Conservation (phyloP, 1,140 invertebrate genomes). For the Dendroctonus valens region DNA sequence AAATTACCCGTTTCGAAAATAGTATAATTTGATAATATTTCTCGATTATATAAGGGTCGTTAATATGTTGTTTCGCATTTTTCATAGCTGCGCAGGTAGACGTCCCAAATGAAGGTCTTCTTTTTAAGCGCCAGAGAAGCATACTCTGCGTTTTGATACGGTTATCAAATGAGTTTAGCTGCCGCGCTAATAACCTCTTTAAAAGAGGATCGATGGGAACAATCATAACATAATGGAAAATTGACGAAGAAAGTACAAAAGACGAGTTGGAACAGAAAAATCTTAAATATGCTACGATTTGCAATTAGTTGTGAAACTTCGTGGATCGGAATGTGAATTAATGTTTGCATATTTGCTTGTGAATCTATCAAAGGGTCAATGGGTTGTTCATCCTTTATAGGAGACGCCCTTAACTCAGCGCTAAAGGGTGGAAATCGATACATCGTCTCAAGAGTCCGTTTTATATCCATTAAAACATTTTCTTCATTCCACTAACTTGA, state of each 20-base stretch:
- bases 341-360: conserved; percentile 19
- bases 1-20: conserved; percentile 26
- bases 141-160: conserved; percentile 24
- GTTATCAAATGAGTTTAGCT: conserved; percentile 27
- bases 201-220: conserved; percentile 8
- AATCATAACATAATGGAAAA: conserved; percentile 6
- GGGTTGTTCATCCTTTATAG: conserved; percentile 9
- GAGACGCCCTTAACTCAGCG: conserved; percentile 13
- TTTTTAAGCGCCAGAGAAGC: conserved; percentile 25
- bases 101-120: conserved; percentile 10
- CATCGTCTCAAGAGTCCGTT: conserved; percentile 27
- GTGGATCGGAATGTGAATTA: neutral
- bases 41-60: conserved; percentile 28
- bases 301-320: neutral
- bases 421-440: conserved; percentile 28
- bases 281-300: too few relatives aligned
- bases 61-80: conserved; percentile 34
- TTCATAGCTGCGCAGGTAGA: conserved; percentile 31
- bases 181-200: conserved; percentile 22
- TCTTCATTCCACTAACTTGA: conserved; percentile 26
- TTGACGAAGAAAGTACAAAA: neutral
- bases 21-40: conserved; percentile 31
- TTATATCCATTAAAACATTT: conserved; percentile 31
- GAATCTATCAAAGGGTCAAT: conserved; percentile 17
- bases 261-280: too few relatives aligned